Percentiles rank a stretch among this genome's conserved stretches.
These are phyloP conservation scores for Eurystomus gularis DNA, from an alignment of 2,113 vertebrate genomes.

Conservation along the genomic window DNA sequence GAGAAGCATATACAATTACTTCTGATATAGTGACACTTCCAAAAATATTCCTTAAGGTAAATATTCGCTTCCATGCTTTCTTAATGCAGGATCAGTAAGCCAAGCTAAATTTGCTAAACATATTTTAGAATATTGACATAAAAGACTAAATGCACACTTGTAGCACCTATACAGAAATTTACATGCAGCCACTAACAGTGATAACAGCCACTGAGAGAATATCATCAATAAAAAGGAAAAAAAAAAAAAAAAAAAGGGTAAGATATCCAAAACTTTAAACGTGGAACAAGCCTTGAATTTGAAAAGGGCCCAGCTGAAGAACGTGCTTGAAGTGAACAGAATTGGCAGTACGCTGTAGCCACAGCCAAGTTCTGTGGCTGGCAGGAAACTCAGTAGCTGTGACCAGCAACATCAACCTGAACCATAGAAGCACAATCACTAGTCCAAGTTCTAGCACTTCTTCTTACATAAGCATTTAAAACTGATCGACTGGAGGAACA, in stretches of 20 bases:
- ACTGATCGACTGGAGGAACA: not conserved
- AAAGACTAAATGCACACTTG: not conserved
- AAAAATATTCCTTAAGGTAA: not conserved
- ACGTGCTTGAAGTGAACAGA: not conserved
- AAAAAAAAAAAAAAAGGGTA: too few relatives aligned
- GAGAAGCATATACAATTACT: not conserved
- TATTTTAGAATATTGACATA: not conserved
- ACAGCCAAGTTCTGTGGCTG: not conserved
- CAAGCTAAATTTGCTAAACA: not conserved
- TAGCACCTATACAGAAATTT: not conserved
- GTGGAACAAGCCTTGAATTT: not conserved
- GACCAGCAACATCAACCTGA: not conserved
- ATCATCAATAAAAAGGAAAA: not conserved
- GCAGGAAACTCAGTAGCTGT: not conserved
- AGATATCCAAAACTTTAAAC: not conserved
- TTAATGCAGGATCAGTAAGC: not conserved
- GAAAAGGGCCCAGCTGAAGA: not conserved
- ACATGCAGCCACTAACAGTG: not conserved
- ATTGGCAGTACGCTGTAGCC: not conserved
- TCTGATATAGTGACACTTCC: fast-evolving
- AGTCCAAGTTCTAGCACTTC: too few relatives aligned
- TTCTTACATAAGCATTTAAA: not conserved
- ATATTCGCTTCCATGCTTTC: not conserved
- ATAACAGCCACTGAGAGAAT: not conserved
- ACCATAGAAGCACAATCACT: not conserved